Evolutionary conservation across 2,888 invertebrate species (phyloP).

Genomic region (Lordiphosa andalusiaca): DNA sequence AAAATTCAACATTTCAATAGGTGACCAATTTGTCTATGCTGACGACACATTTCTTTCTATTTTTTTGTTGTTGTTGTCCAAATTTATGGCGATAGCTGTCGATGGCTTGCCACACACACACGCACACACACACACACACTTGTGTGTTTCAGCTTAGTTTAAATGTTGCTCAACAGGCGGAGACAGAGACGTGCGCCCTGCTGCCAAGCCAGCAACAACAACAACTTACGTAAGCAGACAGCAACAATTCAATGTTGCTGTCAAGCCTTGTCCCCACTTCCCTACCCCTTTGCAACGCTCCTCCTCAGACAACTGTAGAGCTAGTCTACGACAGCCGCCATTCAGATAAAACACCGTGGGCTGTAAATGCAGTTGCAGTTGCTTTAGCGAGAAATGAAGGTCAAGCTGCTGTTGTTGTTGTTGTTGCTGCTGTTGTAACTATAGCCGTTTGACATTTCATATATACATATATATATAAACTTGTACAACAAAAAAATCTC

Average conservation of each 20-base stretch:
- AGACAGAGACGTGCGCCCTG: constrained; percentile 38
- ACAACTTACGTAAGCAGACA: constrained; percentile 36
- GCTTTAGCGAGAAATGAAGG: constrained; percentile 68
- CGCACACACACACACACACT: background rate
- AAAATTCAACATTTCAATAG: constrained; percentile 47
- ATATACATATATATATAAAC: constrained; percentile 24
- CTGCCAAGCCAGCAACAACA: constrained; percentile 46
- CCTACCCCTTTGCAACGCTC: constrained; percentile 10
- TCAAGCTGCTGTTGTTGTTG: constrained; percentile 43
- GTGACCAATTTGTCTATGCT: constrained; percentile 66
- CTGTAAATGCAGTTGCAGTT: constrained; percentile 37
- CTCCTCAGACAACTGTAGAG: constrained; percentile 18
- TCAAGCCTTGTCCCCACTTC: constrained; percentile 38
- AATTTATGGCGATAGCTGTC: constrained; percentile 76
- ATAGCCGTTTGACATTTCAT: constrained; percentile 68
- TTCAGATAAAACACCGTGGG: constrained; percentile 67
- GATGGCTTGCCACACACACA: constrained; percentile 54
- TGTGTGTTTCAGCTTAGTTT: constrained; percentile 32
- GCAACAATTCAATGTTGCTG: constrained; percentile 63
- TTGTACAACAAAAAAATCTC: constrained; percentile 23
- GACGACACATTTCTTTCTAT: constrained; percentile 54
- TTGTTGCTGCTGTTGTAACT: constrained; percentile 11
- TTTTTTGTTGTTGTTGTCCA: constrained; percentile 40
- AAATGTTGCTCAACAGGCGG: constrained; percentile 65
- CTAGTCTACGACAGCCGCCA: constrained; percentile 46